Base-by-base conservation (phyloP, 64 coral and sea anemone species). In the Montipora cactus region DNA sequence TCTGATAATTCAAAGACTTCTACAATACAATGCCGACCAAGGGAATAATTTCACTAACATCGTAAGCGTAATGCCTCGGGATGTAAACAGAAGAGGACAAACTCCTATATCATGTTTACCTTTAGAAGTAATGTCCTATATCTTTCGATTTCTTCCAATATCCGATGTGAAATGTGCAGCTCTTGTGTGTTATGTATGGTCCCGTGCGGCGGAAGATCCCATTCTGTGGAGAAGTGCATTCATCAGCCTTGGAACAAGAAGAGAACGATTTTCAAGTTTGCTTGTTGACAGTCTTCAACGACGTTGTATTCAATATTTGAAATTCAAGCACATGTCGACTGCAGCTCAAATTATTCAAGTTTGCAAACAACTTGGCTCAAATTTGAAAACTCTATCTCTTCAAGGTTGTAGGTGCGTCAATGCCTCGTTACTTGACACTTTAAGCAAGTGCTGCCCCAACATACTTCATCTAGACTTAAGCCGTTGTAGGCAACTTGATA, bases 81-180 rank as follows among this genome's bases (percentile, higher is more conserved):
- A 7, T 49, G 12, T 19, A 19, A 78, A 15, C 76, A 49, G 15
- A 47, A 49, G 15, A 50, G 15, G 6, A 78, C 3, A 2, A 19
- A 4, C 15, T 48, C 46, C 7, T 16, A 78, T 78, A 78, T 78
- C 45, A 18, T 49, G 37, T 89, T 59, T 98, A 58, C 96, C 96
- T 19, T 58, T 75, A 76, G 96, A 98, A 75, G 79, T 98, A 28
- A 52, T 95, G 13, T 98, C 96, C 5, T 95, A 92, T 44, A 92
- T 98, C 12, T 98, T 98, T 89, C 91, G 96, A 78, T 98, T 98
- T 85, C 93, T 98, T 0, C 89, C 89, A 22, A 28, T 81, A 25
- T 86, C 78, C 18, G 89, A 95, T 48, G 77, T 98, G 19, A 91
- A 87, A 66, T 95, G 77, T 55, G 82, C 93, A 23, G 80, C 96